phyloP scores from a whole-genome alignment of 2,113 vertebrate species.

The Chrysochloris asiatica region DNA sequence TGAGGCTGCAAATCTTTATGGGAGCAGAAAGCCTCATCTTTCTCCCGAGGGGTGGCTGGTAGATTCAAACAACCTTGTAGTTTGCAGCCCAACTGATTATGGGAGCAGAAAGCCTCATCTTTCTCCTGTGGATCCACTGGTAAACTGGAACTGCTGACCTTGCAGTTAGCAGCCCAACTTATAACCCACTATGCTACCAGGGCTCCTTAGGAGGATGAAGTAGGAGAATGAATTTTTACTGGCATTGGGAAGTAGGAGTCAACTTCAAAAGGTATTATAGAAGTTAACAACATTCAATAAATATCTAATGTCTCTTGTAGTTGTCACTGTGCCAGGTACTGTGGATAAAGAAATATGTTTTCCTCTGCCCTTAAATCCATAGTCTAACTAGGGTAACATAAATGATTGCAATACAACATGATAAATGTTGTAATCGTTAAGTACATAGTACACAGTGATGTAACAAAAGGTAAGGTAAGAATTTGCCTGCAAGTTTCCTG shows the following conservation, averaged over 20 bases:
- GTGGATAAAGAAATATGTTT: not conserved
- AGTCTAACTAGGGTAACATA: not conserved
- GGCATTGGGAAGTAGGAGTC: not conserved
- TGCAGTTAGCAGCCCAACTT: too few relatives aligned
- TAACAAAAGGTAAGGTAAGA: not conserved
- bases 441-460: not conserved
- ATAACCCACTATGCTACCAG: too few relatives aligned
- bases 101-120: too few relatives aligned
- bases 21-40: too few relatives aligned
- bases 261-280: not conserved
- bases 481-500: constrained; percentile 22
- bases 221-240: not conserved
- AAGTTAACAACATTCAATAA: not conserved
- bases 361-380: not conserved
- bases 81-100: too few relatives aligned
- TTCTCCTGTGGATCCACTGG: too few relatives aligned
- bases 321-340: not conserved
- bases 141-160: too few relatives aligned
- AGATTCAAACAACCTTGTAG: too few relatives aligned
- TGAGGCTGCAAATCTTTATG: too few relatives aligned
- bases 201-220: not conserved
- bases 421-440: not conserved
- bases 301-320: not conserved
- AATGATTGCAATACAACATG: not conserved
- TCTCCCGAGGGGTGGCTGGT: too few relatives aligned